Evolutionary conservation across 2,113 vertebrate genomes (phyloP), one percentile per base, ranked within the genome.

Genomic region (Bostrychus sinensis): DNA sequence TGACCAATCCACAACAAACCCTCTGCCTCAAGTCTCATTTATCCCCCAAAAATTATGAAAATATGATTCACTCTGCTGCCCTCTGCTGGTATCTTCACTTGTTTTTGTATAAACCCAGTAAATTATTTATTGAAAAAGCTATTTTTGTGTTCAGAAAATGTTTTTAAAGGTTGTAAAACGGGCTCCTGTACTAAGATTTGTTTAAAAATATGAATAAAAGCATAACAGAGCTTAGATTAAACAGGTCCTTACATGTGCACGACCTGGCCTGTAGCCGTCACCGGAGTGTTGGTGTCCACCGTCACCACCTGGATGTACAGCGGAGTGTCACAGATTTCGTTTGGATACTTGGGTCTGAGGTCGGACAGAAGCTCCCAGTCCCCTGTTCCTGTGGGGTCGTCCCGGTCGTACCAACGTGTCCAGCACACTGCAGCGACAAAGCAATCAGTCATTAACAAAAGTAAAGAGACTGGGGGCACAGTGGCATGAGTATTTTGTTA

Each of bases 331-430:
- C 75, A 86, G 11, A 85, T 79, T 5, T 64, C 0, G 13, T 59
- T 62, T 3, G 59, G 59, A 64, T 77, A 7, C 13, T 53, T 1
- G 0, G 0, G 0, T 9, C 1, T 37, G 43, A 78, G 51, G 4
- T 17, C 0, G 0, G 0, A 16, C 23, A 78, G 22, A 34, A 5
- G 0, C 48, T 88, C 76, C 68, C 56, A 83, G 73, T 84, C 83
- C 2, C 75, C 77, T 1, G 37, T 28, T n/a, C 48, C 62, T 20
- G 5, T 3, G 19, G 80, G 66, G 23, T 69, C 0, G 19, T 83
- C 74, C 11, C 38, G n/a, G 72, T 83, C 36, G 20, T 28, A 85
- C 78, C 84, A 89, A 0, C 5, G 12, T 5, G 80, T 82, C 80
- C 76, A 88, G 41, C 85, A 86, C 23, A 72, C 80, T 82, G 56